Base-by-base conservation (phyloP, 2,888 invertebrate genomes). In the Shargacucullia verbasci region DNA sequence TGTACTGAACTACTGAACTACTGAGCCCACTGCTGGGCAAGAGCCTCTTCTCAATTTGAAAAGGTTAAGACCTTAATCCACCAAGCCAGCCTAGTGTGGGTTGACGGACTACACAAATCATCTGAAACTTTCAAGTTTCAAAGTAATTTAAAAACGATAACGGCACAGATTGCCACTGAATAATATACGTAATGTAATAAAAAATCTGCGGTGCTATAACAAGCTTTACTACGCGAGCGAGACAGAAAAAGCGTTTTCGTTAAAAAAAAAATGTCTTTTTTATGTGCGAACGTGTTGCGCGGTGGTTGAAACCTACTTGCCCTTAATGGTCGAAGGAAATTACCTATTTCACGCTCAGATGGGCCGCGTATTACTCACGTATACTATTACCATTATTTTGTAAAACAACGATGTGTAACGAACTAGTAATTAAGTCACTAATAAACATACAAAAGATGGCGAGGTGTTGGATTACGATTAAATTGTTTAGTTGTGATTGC, bases 281-380 rank as follows among this genome's bases (percentile, higher is more conserved):
- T 79, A 83, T 74, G 76, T 70, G 59, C 60, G 59, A 53, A 82
- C 79, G 81, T 82, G 81, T 74, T 76, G 58, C 66, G 61, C 57
- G 46, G 65, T 62, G 47, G 65, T 62, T 59, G 49, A 68, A 66
- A 57, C 66, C 67, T 70, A 73, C 65, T 78, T 70, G 59, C 59
- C 63, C 60, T 79, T 84, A 81, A 87, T 84, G 79, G 82, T 67
- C 61, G 71, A 70, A 69, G 81, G 81, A 84, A 86, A 88, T 87
- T 83, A 87, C 84, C 82, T 83, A 84, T 90, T 88, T 85, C 84
- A 80, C 82, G 85, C 78, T 72, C 65, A 69, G 80, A 70, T 80
- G 76, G 73, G 70, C 71, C 57, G 68, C 62, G 72, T 74, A 78
- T 85, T 81, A 82, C 76, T 80, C 78, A 79, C 78, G 78, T 76